Evolutionary conservation across 2,113 vertebrate species (phyloP), one percentile per base, ranked within the genome.

Genomic region (Tragelaphus strepsiceros): DNA sequence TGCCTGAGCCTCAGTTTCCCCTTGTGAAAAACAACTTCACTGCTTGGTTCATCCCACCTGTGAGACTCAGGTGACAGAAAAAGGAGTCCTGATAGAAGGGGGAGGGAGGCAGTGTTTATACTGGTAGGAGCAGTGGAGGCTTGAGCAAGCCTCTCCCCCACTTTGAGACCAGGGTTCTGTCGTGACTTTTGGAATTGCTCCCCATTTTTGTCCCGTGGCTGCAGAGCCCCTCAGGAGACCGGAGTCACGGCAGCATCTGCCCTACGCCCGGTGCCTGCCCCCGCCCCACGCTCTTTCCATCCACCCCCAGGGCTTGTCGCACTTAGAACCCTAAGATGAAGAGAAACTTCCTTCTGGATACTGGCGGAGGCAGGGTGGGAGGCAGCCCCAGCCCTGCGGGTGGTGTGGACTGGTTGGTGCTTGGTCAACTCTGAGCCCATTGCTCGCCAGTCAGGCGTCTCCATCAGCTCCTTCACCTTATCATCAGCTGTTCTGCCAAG

Each of bases 1-100:
- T 91, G 22, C 54, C 62, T 26, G 2, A 32, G 71, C 82, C 96
- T 95, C 78, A 21, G 95, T 96, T 93, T 97, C 87, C 39, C 81
- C 26, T 56, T 26, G 49, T 61, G 90, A 82, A 92, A 85, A 85
- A 59, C 51, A 62, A 56, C 80, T 92, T 74, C 2, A 10, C 43
- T 61, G 21, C 26, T n/a, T 62, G 51, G 53, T 51, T 87, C 26
- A 84, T 30, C 39, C 30, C 3, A 46, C 32, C 62, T 80, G 2
- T 53, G 80, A 85, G 39, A 78, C 32, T 39, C 24, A n/a, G 78
- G 53, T 71, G 35, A 58, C 53, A 24, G 22, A 39, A 30, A 30
- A 49, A 51, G 58, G 91, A 90, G 35, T 1, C 8, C 30, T 35
- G 35, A 21, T 15, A 6, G 8, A 43, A 83, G 39, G 13, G 56